These are phyloP conservation scores for Ibycter americanus DNA, from an alignment of 2,797 vertebrate species.

Conservation along the genomic window DNA sequence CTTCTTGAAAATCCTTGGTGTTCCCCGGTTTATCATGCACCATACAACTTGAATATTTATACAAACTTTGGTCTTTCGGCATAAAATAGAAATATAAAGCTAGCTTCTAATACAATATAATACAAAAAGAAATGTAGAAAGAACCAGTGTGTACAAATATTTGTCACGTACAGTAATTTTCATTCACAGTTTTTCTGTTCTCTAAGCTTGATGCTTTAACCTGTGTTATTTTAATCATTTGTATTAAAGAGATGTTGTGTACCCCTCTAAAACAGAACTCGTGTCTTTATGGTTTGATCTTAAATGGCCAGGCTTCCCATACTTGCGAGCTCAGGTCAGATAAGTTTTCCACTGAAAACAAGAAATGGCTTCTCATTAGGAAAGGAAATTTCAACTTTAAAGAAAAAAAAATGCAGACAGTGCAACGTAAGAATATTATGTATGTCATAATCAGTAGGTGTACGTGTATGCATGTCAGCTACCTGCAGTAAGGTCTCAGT, in stretches of 20 bases:
- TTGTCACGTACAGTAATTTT: not conserved
- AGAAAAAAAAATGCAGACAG: not conserved
- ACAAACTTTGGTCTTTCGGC: not conserved
- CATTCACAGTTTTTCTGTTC: not conserved
- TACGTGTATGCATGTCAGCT: not conserved
- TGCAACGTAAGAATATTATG: not conserved
- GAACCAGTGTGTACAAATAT: not conserved
- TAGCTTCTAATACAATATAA: not conserved
- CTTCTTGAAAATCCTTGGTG: not conserved
- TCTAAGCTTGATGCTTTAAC: not conserved
- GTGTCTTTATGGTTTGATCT: not conserved
- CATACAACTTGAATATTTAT: fast-evolving
- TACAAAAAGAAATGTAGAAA: not conserved
- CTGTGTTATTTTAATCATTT: not conserved
- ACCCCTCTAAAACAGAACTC: not conserved
- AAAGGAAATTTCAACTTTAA: not conserved
- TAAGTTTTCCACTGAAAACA: not conserved
- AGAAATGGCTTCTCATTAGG: not conserved
- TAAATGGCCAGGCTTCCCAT: fast-evolving
- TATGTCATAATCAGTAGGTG: not conserved
- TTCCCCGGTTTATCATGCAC: fast-evolving
- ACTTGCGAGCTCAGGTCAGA: not conserved
- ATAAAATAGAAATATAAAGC: not conserved
- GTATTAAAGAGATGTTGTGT: not conserved
- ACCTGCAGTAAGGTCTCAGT: not conserved